Conservation (phyloP, 2,797 vertebrate genomes). For the Hylomyscus alleni region DNA sequence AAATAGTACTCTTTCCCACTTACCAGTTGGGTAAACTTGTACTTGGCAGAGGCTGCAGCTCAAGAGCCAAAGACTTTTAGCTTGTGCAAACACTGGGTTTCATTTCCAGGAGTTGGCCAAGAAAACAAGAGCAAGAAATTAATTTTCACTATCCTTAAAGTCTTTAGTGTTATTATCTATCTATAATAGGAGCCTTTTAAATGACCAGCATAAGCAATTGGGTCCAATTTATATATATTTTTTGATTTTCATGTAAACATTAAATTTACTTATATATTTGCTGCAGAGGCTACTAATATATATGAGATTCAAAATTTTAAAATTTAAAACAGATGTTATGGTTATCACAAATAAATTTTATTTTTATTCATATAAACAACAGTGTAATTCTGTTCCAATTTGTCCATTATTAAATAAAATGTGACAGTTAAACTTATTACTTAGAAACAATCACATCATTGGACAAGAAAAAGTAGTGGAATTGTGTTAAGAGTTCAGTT, state of each 20-base stretch:
- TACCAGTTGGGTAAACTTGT: neutral
- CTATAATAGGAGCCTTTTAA: neutral
- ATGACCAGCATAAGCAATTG: neutral
- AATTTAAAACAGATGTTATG: neutral
- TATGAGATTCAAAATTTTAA: constrained; percentile 40
- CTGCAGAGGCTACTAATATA: neutral
- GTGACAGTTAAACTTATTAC: constrained; percentile 52
- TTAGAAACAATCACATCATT: neutral
- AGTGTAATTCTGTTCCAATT: constrained; percentile 39
- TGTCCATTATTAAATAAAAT: constrained; percentile 31
- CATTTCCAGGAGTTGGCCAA: neutral
- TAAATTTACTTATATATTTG: constrained; percentile 48
- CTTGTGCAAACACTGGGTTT: neutral
- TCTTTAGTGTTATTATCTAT: neutral
- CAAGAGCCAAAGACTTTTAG: neutral
- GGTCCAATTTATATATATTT: constrained; percentile 38
- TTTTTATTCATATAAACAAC: neutral
- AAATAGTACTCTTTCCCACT: neutral
- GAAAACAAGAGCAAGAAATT: neutral
- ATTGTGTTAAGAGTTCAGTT: neutral
- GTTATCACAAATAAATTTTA: constrained; percentile 14
- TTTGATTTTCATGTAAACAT: neutral
- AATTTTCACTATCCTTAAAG: neutral
- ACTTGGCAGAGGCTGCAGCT: neutral
- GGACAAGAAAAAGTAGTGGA: neutral